Base-by-base conservation (phyloP, 2,113 vertebrate species). In the Muntiacus muntjak region DNA sequence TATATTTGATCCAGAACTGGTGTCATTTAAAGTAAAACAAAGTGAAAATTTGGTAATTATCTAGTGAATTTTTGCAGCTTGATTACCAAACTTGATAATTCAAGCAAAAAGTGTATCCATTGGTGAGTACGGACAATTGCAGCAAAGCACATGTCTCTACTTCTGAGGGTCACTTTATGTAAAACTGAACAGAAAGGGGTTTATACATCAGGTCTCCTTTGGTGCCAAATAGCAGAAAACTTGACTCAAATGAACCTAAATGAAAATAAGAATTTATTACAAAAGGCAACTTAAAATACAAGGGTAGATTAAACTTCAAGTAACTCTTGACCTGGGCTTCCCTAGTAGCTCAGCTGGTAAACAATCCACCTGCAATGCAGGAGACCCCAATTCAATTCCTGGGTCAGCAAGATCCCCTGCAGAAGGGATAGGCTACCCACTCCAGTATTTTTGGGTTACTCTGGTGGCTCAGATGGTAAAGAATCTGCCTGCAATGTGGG, bases 41-140 rank as follows among this genome's bases (percentile, higher is more conserved):
- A 94, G 40, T 54, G 78, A 71, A 94, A 71, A 91, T 50, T 45
- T 94, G 33, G 52, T 84, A 62, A 64, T 62, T 91, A 64, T 58
- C 47, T 19, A 28, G 58, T 47, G 74, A 93, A 25, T 88, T 91
- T 91, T 86, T 83, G 52, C 50, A 93, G 30, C 54, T 95, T 43
- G 26, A 30, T 74, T 86, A 91, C n/a, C 58, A 47, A 82, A 60
- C 30, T 47, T 47, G 28, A 16, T 40, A 91, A 13, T 21, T 89
- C 7, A 54, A 67, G 58, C 76, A 57, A 91, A 87, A 52, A 45
- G 11, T 58, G 74, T 50, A 81, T 33, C 16, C 28, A 81, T 0
- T 81, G 78, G 33, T 26, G 21, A 6, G 6, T 3, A 54, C 9
- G 47, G 5, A 55, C 3, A 0, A 40, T 50, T 30, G 10, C 2